Conservation (phyloP, 2,888 invertebrate genomes). For the Eristalinus aeneus region DNA sequence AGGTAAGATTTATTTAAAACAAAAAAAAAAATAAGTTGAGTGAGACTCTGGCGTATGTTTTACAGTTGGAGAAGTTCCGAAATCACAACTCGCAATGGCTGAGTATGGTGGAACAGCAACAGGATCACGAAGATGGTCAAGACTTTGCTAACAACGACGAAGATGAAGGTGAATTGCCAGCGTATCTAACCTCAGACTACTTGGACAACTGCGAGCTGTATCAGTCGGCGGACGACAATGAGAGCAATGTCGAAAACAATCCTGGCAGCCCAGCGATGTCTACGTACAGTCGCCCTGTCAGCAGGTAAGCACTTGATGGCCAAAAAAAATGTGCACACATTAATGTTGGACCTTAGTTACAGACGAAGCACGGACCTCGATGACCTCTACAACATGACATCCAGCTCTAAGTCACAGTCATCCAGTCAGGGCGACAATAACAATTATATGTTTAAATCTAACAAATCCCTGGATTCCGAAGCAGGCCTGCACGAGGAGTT, state of each 20-base stretch:
- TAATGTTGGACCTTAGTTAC: constrained; percentile 78
- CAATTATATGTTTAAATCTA: constrained; percentile 75
- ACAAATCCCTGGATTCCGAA: constrained; percentile 77
- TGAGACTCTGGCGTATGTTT: background rate
- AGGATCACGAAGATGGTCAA: constrained; percentile 81
- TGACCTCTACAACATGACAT: constrained; percentile 81
- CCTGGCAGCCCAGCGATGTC: constrained; percentile 78
- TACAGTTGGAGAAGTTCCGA: constrained; percentile 93
- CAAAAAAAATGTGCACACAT: background rate
- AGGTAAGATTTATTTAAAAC: constrained; percentile 82
- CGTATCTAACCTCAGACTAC: constrained; percentile 88
- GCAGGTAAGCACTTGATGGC: constrained; percentile 78
- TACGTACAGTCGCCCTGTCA: constrained; percentile 81
- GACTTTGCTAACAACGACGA: constrained; percentile 81
- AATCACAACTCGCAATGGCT: constrained; percentile 99
- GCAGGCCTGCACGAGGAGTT: constrained; percentile 75
- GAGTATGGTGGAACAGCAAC: constrained; percentile 93
- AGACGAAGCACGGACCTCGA: constrained; percentile 82
- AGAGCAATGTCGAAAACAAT: constrained; percentile 77
- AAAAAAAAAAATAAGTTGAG: background rate
- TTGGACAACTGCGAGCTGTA: constrained; percentile 83
- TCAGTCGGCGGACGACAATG: constrained; percentile 78
- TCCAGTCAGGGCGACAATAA: constrained; percentile 76
- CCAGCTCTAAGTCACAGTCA: constrained; percentile 79
- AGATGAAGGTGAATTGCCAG: constrained; percentile 86